A percentile compares a stretch with the other conserved stretches of the same genome.
Evolutionary conservation across 2,888 invertebrate genomes (phyloP).

Genomic region (Dascillus cervinus): DNA sequence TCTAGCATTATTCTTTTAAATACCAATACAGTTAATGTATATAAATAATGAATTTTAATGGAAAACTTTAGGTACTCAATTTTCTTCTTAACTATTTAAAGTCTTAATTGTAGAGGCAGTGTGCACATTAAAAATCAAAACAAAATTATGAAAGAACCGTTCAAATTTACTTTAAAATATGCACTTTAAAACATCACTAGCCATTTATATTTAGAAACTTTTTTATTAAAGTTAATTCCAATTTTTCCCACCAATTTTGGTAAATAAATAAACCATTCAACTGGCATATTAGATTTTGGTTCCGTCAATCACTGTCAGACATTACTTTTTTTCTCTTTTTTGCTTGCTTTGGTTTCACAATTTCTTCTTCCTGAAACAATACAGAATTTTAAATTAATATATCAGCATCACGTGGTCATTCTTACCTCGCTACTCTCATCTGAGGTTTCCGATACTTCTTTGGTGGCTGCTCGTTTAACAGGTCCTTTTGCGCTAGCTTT

Average conservation of each 20-base stretch:
- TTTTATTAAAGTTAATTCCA: too few relatives aligned
- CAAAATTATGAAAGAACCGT: background rate
- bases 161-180: slow-evolving; percentile 10
- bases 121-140: slow-evolving; percentile 20
- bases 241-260: slow-evolving; percentile 9
- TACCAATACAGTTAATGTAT: background rate
- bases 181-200: slow-evolving; percentile 23
- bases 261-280: slow-evolving; percentile 8
- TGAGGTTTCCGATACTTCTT: slow-evolving; percentile 54
- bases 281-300: slow-evolving; percentile 17
- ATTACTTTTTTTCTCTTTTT: slow-evolving; percentile 88
- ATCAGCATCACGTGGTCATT: too few relatives aligned
- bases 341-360: slow-evolving; percentile 82
- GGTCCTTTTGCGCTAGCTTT: slow-evolving; percentile 37
- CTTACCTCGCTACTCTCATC: slow-evolving; percentile 75
- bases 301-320: slow-evolving; percentile 86
- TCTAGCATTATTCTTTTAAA: too few relatives aligned
- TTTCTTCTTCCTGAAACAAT: slow-evolving; percentile 73
- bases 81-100: slow-evolving; percentile 22
- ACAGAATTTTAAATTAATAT: slow-evolving; percentile 6
- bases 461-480: slow-evolving; percentile 38
- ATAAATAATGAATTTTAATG: too few relatives aligned
- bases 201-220: slow-evolving; percentile 16
- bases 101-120: slow-evolving; percentile 29
- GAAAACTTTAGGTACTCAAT: too few relatives aligned